A percentile compares a stretch with the other conserved stretches of the same genome.
Evolutionary conservation across 2,888 invertebrate genomes (phyloP).

Genomic region (Clitarchus hookeri): DNA sequence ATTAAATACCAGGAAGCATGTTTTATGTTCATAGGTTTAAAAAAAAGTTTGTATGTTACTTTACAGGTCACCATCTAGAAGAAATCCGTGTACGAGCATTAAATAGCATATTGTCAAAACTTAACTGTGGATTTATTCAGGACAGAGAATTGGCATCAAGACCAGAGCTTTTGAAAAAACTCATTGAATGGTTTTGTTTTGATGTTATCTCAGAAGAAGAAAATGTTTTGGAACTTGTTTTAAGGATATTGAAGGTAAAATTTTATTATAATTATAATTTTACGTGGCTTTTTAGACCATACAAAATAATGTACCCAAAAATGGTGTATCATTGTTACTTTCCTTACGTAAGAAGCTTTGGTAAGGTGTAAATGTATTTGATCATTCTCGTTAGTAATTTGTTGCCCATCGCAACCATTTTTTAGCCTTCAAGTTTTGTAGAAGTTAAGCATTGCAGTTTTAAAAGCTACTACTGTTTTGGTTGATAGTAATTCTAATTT

Average conservation of each 20-base stretch:
- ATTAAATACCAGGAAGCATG: no score
- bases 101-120: conserved; percentile 62
- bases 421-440: no score
- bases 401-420: no score
- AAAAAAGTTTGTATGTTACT: background rate
- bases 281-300: conserved; percentile 22
- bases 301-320: background rate
- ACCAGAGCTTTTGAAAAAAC: conserved; percentile 62
- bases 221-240: conserved; percentile 63
- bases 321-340: no score
- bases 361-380: no score
- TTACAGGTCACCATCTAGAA: conserved; percentile 60
- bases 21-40: background rate
- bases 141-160: conserved; percentile 64
- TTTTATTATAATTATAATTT: conserved; percentile 25
- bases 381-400: no score
- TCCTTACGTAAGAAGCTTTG: no score
- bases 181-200: conserved; percentile 67
- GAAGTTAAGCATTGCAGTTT: no score
- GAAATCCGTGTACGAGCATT: conserved; percentile 64
- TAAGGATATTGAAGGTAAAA: conserved; percentile 54
- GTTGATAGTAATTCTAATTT: background rate
- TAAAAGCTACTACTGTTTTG: background rate
- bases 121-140: conserved; percentile 65
- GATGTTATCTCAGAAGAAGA: conserved; percentile 60